phyloP scores from a whole-genome alignment of 2,888 invertebrate species.

The Ichneumon xanthorius region DNA sequence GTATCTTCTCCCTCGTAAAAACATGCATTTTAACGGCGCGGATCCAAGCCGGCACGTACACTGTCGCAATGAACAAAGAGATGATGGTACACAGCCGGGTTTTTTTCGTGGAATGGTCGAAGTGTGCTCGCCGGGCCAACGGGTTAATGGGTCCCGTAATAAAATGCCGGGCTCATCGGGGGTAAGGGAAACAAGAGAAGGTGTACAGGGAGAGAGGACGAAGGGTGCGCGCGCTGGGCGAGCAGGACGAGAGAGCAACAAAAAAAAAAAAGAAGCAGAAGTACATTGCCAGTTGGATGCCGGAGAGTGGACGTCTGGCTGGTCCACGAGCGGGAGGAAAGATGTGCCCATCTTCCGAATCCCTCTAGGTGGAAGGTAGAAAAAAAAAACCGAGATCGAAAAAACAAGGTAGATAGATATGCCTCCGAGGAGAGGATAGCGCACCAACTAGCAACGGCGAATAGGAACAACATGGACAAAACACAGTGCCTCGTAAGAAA shows the following conservation, averaged over 20 bases:
- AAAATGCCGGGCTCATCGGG: slow-evolving; percentile 51
- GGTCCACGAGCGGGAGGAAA: slow-evolving; percentile 25
- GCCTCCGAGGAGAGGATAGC: neutral
- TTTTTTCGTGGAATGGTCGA: slow-evolving; percentile 17
- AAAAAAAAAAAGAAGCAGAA: slow-evolving; percentile 3
- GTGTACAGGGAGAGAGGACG: slow-evolving; percentile 8
- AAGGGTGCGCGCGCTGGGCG: neutral
- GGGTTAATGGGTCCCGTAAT: slow-evolving; percentile 63
- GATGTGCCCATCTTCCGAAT: slow-evolving; percentile 12
- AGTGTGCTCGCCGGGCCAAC: slow-evolving; percentile 11
- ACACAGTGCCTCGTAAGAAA: slow-evolving; percentile 68
- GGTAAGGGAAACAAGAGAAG: slow-evolving; percentile 22
- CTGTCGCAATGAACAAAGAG: slow-evolving; percentile 36
- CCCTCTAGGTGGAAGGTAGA: neutral
- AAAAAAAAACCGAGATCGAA: slow-evolving; percentile 24
- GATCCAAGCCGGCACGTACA: slow-evolving; percentile 26
- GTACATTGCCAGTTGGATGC: slow-evolving; percentile 30
- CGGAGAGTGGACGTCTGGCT: slow-evolving; percentile 18
- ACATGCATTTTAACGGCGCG: slow-evolving; percentile 57
- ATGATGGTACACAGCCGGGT: slow-evolving; percentile 13
- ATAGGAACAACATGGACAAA: slow-evolving; percentile 25
- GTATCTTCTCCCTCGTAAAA: slow-evolving; percentile 53
- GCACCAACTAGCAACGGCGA: slow-evolving; percentile 12
- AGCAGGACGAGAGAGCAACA: slow-evolving; percentile 2
- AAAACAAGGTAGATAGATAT: slow-evolving; percentile 33